Evolutionary conservation across 2,888 invertebrate genomes (phyloP).

Genomic region (Myopa tessellatipennis): DNA sequence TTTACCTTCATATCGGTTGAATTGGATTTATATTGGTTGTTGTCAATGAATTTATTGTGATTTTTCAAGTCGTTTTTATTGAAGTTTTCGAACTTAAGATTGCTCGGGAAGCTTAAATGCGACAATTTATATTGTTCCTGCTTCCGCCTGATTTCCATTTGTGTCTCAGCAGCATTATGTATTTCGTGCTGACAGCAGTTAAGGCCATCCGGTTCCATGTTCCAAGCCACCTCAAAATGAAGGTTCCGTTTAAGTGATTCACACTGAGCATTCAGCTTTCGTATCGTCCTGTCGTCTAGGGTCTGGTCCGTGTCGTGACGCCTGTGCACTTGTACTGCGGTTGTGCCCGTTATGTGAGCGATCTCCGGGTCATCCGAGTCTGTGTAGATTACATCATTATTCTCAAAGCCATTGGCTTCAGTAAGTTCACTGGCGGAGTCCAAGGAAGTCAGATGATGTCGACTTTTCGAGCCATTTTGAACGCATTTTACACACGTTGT

Average conservation of each 20-base stretch:
- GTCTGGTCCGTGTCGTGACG: slow-evolving; percentile 64
- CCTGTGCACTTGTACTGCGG: slow-evolving; percentile 64
- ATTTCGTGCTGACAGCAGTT: slow-evolving; percentile 18
- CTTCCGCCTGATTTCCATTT: slow-evolving; percentile 11
- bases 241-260: slow-evolving; percentile 63
- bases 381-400: slow-evolving; percentile 69
- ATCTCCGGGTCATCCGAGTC: slow-evolving; percentile 78
- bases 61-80: slow-evolving; percentile 19
- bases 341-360: slow-evolving; percentile 68
- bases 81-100: slow-evolving; percentile 28
- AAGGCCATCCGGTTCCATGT: slow-evolving; percentile 62
- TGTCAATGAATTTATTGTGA: slow-evolving; percentile 27
- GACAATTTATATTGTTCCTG: slow-evolving; percentile 25
- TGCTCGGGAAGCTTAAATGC: slow-evolving; percentile 33
- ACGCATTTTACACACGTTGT: slow-evolving; percentile 47
- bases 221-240: slow-evolving; percentile 62
- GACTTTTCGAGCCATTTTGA: slow-evolving; percentile 9
- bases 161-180: slow-evolving; percentile 8
- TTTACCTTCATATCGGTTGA: not conserved
- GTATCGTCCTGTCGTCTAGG: slow-evolving; percentile 62
- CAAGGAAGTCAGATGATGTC: slow-evolving; percentile 68
- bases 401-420: slow-evolving; percentile 70
- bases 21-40: slow-evolving; percentile 19
- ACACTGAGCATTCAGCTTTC: slow-evolving; percentile 62
- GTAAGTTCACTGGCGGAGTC: slow-evolving; percentile 79